Conservation (phyloP, 2,797 vertebrate genomes). For the Spinus olivaceus region DNA sequence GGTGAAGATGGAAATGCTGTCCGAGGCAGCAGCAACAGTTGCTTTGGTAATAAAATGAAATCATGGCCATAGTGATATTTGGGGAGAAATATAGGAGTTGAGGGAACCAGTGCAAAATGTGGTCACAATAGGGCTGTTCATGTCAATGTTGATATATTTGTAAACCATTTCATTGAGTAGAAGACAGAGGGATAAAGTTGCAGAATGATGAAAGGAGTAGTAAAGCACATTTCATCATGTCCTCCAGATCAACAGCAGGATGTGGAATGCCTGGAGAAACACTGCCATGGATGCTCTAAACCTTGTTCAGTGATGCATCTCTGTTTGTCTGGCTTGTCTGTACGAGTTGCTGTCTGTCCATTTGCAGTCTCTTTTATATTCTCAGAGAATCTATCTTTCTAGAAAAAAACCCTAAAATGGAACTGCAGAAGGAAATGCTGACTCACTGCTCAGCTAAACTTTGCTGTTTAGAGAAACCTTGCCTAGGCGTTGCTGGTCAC, state of each 20-base stretch:
- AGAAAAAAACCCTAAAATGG: slow-evolving; percentile 8
- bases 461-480: background rate
- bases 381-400: slow-evolving; percentile 37
- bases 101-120: background rate
- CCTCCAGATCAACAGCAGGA: background rate
- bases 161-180: background rate
- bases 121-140: background rate
- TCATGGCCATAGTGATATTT: background rate
- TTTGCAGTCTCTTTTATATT: slow-evolving; percentile 14
- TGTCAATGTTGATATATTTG: background rate
- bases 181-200: background rate
- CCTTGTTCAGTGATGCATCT: background rate
- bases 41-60: background rate
- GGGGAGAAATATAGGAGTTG: background rate
- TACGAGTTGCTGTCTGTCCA: background rate
- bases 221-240: background rate
- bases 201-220: background rate
- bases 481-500: slow-evolving; percentile 25
- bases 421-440: slow-evolving; percentile 7
- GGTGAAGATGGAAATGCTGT: background rate
- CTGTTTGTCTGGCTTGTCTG: slow-evolving; percentile 16
- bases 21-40: background rate
- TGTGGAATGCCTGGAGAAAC: background rate
- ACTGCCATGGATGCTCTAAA: background rate
- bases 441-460: slow-evolving; percentile 12